A percentile compares a stretch with the other conserved stretches of the same genome.
phyloP scores from a whole-genome alignment of 2,113 vertebrate genomes.

The Larimichthys crocea region DNA sequence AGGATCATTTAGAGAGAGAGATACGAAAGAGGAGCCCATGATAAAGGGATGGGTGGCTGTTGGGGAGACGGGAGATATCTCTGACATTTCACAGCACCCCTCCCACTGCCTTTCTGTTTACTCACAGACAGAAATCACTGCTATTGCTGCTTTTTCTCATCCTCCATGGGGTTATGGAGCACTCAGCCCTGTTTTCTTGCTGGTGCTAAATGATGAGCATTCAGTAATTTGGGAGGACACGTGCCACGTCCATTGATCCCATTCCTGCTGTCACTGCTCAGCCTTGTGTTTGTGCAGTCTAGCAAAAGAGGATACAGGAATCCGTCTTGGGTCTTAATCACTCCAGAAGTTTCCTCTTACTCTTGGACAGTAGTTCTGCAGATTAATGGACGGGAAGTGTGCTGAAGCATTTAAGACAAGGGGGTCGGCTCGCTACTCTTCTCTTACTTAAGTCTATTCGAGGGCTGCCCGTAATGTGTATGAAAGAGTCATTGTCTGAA shows the following conservation, averaged over 20 bases:
- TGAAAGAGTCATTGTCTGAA: slow-evolving; percentile 66
- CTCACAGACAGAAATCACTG: background rate
- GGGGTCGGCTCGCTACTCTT: slow-evolving; percentile 9
- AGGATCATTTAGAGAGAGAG: background rate
- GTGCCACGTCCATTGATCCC: background rate
- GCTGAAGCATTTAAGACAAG: slow-evolving; percentile 46
- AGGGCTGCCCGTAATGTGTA: slow-evolving; percentile 16
- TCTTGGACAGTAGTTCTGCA: slow-evolving; percentile 39
- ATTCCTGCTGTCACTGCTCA: background rate
- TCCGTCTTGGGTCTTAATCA: slow-evolving; percentile 24
- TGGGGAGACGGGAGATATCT: slow-evolving; percentile 18
- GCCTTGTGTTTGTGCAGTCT: slow-evolving; percentile 55
- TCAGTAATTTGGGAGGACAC: background rate
- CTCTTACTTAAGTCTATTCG: slow-evolving; percentile 11
- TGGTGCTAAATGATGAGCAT: background rate
- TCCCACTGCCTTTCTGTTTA: background rate
- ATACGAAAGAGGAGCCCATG: background rate
- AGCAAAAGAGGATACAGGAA: slow-evolving; percentile 37
- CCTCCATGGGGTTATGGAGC: background rate
- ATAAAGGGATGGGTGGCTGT: slow-evolving; percentile 12
- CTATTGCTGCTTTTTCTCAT: background rate
- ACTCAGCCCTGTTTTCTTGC: background rate
- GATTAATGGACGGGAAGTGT: slow-evolving; percentile 58
- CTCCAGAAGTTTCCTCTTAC: slow-evolving; percentile 56
- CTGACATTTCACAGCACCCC: slow-evolving; percentile 26